Conservation (phyloP, 2,888 invertebrate species). For the Drosophila borborema region DNA sequence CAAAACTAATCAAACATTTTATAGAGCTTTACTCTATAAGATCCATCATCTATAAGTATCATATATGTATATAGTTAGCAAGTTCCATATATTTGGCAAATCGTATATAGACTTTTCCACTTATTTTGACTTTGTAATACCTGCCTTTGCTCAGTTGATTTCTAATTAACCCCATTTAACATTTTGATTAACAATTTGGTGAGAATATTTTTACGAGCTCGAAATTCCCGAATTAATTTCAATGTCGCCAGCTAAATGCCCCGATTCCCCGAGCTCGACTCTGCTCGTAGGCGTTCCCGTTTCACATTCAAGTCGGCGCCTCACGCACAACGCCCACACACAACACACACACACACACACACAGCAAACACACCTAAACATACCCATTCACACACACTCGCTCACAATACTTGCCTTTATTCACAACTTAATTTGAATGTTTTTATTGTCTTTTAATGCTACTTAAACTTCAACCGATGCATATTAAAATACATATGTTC, state of each 20-base stretch:
- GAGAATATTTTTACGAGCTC: conserved; percentile 53
- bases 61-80: not conserved
- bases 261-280: conserved; percentile 13
- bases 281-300: conserved; percentile 41
- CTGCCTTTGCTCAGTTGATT: not conserved
- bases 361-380: not conserved
- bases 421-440: conserved; percentile 65
- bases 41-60: too few relatives aligned
- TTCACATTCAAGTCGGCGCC: conserved; percentile 54
- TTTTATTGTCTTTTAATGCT: conserved; percentile 67
- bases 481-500: conserved; percentile 48
- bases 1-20: not conserved
- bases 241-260: conserved; percentile 34
- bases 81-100: not conserved
- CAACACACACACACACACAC: not conserved
- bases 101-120: not conserved
- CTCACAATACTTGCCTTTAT: conserved; percentile 37
- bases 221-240: conserved; percentile 44
- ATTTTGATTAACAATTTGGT: conserved; percentile 52
- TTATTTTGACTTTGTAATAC: not conserved
- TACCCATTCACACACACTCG: not conserved
- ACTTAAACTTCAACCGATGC: conserved; percentile 65
- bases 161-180: conserved; percentile 34
- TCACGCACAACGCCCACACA: conserved; percentile 66
- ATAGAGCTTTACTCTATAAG: not conserved